phyloP scores from a whole-genome alignment of 1,140 invertebrate genomes.

The Drosophila quadrilineata region DNA sequence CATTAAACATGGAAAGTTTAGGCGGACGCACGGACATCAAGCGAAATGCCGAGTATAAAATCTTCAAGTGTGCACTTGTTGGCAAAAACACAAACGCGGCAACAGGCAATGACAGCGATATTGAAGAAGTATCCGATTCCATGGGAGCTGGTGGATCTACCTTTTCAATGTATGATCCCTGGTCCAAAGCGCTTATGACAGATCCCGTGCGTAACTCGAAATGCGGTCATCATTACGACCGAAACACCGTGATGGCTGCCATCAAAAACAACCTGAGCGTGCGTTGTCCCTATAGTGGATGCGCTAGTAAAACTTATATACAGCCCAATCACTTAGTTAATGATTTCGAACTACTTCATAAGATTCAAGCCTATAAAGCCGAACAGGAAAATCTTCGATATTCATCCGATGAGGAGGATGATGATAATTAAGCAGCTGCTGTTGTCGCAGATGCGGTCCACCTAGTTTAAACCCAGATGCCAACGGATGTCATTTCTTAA shows the following conservation, averaged over 20 bases:
- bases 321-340: conserved; percentile 18
- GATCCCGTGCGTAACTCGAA: conserved; percentile 43
- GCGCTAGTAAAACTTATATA: conserved; percentile 29
- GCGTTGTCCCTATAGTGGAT: conserved; percentile 45
- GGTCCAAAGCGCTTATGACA: conserved; percentile 44
- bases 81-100: background rate
- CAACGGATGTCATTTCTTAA: too few species aligned
- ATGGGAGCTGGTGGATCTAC: conserved; percentile 4
- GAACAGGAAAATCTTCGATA: too few species aligned
- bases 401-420: too few species aligned
- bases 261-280: conserved; percentile 21
- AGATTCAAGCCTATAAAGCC: background rate
- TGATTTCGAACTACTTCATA: conserved; percentile 2
- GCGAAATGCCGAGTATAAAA: too few species aligned
- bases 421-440: too few species aligned
- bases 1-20: too few species aligned
- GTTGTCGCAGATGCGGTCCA: too few species aligned
- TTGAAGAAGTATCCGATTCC: background rate
- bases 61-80: too few species aligned
- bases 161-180: conserved; percentile 46
- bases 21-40: too few species aligned
- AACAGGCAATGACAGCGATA: conserved; percentile 6
- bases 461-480: too few species aligned
- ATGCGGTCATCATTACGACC: conserved; percentile 56
- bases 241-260: conserved; percentile 25